These are phyloP conservation scores for Phoebastria nigripes DNA, from an alignment of 2,797 vertebrate species.

Conservation along the genomic window DNA sequence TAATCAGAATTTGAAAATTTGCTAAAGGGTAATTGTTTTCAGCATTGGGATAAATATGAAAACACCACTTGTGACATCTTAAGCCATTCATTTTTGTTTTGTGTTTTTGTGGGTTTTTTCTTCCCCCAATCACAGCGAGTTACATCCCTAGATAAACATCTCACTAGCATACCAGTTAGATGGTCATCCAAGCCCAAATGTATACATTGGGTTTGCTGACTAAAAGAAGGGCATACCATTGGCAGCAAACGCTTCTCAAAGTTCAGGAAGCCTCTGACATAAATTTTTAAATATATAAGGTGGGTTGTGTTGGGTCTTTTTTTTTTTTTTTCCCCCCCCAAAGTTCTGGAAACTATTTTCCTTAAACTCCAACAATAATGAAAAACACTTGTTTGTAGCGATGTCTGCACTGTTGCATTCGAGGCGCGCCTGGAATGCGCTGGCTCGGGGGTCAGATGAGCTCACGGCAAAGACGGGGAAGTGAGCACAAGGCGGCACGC, in stretches of 20 bases:
- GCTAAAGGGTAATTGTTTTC: not conserved
- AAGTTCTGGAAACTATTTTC: conserved; percentile 44
- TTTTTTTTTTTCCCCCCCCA: no score
- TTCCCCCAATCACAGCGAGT: not conserved
- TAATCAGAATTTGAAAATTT: not conserved
- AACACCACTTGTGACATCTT: not conserved
- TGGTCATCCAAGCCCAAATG: not conserved
- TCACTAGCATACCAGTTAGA: not conserved
- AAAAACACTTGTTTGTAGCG: conserved; percentile 43
- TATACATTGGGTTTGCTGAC: not conserved
- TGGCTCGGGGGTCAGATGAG: not conserved
- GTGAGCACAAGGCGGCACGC: not conserved
- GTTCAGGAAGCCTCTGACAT: not conserved
- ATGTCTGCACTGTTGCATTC: not conserved
- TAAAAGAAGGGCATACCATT: not conserved
- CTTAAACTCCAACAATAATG: conserved; percentile 25
- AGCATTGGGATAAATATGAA: not conserved
- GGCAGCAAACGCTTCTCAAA: not conserved
- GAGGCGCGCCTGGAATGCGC: not conserved
- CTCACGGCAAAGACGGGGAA: not conserved
- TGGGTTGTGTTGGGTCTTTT: no score
- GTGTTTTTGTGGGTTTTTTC: not conserved
- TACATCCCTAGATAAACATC: not conserved
- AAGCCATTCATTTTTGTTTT: not conserved
- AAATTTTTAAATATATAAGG: not conserved